A percentile compares a stretch with the other conserved stretches of the same genome.
Conservation (phyloP, 2,797 vertebrate genomes). For the Mus spretus region DNA sequence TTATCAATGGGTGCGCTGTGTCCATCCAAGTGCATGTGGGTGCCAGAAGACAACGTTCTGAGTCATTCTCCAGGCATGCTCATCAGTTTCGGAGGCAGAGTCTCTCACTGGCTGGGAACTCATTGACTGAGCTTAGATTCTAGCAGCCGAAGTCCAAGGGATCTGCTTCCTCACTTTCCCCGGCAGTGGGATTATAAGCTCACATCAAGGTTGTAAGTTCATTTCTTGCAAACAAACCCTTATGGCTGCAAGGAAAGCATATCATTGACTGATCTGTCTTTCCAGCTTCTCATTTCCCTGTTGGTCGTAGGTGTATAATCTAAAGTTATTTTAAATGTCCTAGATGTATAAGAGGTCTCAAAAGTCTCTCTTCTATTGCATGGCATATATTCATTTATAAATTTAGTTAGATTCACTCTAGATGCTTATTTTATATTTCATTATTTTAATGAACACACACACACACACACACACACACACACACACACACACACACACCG, state of each 20-base stretch:
- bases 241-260: background rate
- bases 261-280: background rate
- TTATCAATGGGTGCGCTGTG: background rate
- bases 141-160: background rate
- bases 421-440: constrained; percentile 35
- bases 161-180: background rate
- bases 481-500: background rate
- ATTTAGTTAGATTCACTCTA: background rate
- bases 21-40: no score
- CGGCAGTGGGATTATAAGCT: background rate
- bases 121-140: background rate
- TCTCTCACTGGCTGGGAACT: background rate
- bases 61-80: background rate
- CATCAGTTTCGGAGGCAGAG: background rate
- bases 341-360: background rate
- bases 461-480: background rate
- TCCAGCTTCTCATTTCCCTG: background rate
- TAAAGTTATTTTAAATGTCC: background rate
- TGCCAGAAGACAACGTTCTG: no score
- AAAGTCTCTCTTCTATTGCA: background rate
- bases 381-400: background rate
- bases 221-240: background rate
- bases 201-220: background rate
- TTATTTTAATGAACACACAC: background rate
- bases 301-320: background rate